Percentiles rank a stretch among this genome's conserved stretches.
These are phyloP conservation scores for Vireo altiloquus DNA, from an alignment of 2,113 vertebrate genomes.

Conservation along the genomic window DNA sequence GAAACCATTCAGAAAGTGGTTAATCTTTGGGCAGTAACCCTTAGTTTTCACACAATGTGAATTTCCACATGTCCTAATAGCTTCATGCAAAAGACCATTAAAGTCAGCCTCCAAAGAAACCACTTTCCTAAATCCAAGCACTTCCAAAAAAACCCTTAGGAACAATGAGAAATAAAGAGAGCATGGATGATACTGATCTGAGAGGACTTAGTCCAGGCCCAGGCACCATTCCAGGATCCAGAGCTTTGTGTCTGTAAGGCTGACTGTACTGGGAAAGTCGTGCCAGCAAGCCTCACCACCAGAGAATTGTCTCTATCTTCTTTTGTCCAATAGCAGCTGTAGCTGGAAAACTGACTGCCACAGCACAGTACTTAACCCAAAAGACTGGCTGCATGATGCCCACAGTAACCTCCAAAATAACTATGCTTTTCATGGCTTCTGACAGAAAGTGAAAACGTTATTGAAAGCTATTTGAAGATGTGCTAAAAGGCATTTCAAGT, in stretches of 20 bases:
- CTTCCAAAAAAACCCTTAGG: background rate
- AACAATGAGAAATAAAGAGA: background rate
- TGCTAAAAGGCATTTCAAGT: background rate
- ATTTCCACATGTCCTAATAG: background rate
- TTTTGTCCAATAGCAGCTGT: background rate
- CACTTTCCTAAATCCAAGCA: background rate
- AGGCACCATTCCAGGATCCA: background rate
- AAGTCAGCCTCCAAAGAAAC: background rate
- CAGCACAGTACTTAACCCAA: background rate
- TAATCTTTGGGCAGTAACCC: background rate
- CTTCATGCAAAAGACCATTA: background rate
- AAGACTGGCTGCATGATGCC: background rate
- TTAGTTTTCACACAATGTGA: background rate
- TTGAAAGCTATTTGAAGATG: background rate
- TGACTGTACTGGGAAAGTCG: fast-evolving
- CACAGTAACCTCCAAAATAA: background rate
- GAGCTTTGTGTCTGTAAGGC: background rate
- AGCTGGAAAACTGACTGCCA: background rate
- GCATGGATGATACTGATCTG: background rate
- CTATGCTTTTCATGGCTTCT: background rate
- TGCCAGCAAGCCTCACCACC: background rate
- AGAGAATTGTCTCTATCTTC: background rate
- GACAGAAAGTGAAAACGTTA: background rate
- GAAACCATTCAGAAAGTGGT: background rate
- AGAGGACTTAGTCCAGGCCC: background rate